Evolutionary conservation across 2,113 vertebrate genomes (phyloP).

Genomic region (Zosterops hypoxanthus): DNA sequence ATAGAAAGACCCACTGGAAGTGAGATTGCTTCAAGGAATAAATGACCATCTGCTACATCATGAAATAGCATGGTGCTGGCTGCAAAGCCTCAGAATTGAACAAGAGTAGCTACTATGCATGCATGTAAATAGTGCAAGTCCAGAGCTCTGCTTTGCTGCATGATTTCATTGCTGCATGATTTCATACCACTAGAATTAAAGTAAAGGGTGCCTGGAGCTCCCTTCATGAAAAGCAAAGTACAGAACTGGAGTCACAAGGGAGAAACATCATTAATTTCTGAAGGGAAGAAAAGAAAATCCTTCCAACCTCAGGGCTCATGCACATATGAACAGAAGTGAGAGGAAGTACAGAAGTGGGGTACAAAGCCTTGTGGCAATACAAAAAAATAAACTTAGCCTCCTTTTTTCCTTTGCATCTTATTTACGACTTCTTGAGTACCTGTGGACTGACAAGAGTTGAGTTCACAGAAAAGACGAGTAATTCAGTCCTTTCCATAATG

Average conservation of each 20-base stretch:
- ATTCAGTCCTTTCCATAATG: not conserved
- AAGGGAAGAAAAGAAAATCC: not conserved
- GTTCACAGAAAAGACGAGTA: not conserved
- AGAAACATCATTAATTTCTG: not conserved
- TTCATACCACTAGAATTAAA: not conserved
- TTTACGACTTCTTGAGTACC: not conserved
- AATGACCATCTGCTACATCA: not conserved
- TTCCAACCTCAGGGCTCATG: not conserved
- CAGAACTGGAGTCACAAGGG: not conserved
- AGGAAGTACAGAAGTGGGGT: not conserved
- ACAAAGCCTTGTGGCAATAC: not conserved
- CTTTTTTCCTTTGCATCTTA: not conserved
- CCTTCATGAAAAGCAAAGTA: not conserved
- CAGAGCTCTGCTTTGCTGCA: not conserved
- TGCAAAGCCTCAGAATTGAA: not conserved
- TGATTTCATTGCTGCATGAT: not conserved
- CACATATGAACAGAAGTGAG: not conserved
- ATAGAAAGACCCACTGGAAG: not conserved
- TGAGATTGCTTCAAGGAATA: not conserved
- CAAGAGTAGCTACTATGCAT: not conserved
- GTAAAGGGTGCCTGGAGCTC: not conserved
- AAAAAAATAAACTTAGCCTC: not conserved
- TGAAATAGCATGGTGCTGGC: accelerated
- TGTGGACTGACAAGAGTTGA: not conserved
- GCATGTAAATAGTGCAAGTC: not conserved